Evolutionary conservation across 1,140 invertebrate species (phyloP), one percentile per base, ranked within the genome.

Genomic region (Pseudoatta argentina): DNA sequence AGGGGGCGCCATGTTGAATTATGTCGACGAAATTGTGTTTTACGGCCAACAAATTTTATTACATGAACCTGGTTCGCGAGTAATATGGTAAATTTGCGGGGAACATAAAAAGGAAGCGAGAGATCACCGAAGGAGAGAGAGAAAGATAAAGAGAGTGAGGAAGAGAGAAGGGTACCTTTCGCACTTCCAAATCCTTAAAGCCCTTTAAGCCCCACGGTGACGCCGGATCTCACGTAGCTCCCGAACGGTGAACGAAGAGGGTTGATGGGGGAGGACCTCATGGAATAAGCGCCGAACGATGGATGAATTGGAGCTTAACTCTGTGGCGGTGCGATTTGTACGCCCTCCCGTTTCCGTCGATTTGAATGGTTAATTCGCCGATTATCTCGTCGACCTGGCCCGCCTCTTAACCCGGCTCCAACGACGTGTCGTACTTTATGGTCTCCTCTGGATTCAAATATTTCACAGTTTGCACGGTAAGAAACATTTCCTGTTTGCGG

Each of bases 241-340:
- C 66, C 44, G 79, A 67, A 67, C 24, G 64, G 51, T 34, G 51
- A 18, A 30, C 12, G 61, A 24, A n/a, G 48, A 59, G 63, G 53
- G 61, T 55, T 55, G 69, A 34, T 30, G 34, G 16, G 27, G 2
- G 57, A n/a, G n/a, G 1, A 10, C 18, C n/a, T n/a, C 67, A 59
- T n/a, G 67, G 81, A 73, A 87, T 85, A 73, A 87, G 69, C 81
- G 89, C 51, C 75, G 89, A 81, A 88, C 89, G 89, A 91, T 86
- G 82, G 89, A 90, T 90, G 89, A 91, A 91, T 90, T 81, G 89
- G 72, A 14, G 89, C 89, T 90, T 88, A 88, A 90, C 89, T 91
- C 87, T 86, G 89, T 61, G 86, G 87, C 72, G 73, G 75, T 61
- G 86, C 88, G 88, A 87, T 90, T 90, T 86, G 88, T 90, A 90